Evolutionary conservation across 2,797 vertebrate species (phyloP).

Genomic region (Enteromius viviparus): DNA sequence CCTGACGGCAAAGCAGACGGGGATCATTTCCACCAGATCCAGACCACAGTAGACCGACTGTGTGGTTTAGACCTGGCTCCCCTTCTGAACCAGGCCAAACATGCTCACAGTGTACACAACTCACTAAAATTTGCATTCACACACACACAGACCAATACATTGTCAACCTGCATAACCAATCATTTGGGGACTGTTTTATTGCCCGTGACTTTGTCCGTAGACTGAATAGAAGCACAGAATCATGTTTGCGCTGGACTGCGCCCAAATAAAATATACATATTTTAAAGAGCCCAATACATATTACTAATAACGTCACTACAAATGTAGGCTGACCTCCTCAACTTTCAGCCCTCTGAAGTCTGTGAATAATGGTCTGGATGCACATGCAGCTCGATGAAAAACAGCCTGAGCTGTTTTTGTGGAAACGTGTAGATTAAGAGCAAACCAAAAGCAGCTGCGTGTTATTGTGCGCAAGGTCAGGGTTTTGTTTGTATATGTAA

Average conservation of each 20-base stretch:
- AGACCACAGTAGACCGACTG: conserved; percentile 31
- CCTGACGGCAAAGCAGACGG: conserved; percentile 13
- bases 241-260: conserved; percentile 41
- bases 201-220: conserved; percentile 27
- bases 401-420: conserved; percentile 50
- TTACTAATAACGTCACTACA: conserved; percentile 23
- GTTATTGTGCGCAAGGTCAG: conserved; percentile 28
- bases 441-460: conserved; percentile 58
- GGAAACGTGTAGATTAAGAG: conserved; percentile 51
- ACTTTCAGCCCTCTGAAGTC: conserved; percentile 52
- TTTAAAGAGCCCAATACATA: conserved; percentile 25
- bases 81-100: conserved; percentile 8
- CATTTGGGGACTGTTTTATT: conserved; percentile 37
- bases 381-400: conserved; percentile 46
- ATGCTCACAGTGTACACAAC: conserved; percentile 17
- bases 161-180: conserved; percentile 42
- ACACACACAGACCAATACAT: neutral
- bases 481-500: conserved; percentile 24
- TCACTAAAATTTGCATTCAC: conserved; percentile 2
- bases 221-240: conserved; percentile 46
- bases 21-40: conserved; percentile 39
- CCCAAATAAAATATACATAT: conserved; percentile 55
- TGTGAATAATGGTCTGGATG: conserved; percentile 51
- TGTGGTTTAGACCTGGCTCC: conserved; percentile 24
- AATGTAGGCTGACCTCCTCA: conserved; percentile 48